Conservation (phyloP, 2,797 vertebrate genomes). For the Scolopax bukidnonensis region DNA sequence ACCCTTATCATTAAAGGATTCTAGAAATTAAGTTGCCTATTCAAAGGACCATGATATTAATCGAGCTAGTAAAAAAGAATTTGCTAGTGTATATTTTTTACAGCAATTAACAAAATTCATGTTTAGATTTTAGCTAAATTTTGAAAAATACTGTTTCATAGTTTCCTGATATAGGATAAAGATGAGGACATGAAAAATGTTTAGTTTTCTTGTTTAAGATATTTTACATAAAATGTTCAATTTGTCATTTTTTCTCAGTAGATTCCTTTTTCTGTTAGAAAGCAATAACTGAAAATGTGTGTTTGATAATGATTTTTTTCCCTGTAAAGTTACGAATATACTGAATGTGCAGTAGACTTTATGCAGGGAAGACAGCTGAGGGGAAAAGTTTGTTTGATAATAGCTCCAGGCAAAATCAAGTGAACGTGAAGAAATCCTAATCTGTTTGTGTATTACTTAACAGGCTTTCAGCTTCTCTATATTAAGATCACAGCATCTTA, state of each 20-base stretch:
- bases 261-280: not conserved
- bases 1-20: not conserved
- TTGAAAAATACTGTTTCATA: not conserved
- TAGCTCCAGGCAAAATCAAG: not conserved
- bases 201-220: not conserved
- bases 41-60: not conserved
- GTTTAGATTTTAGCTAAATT: not conserved
- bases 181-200: not conserved
- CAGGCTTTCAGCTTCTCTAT: not conserved
- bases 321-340: not conserved
- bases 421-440: not conserved
- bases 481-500: not conserved
- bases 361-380: not conserved
- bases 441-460: not conserved
- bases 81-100: not conserved
- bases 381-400: not conserved
- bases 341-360: not conserved
- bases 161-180: not conserved
- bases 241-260: not conserved
- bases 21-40: not conserved
- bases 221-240: not conserved
- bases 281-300: not conserved
- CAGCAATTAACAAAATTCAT: not conserved
- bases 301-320: not conserved
- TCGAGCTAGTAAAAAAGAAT: not conserved